A percentile compares a stretch with the other conserved stretches of the same genome.
Conservation (phyloP, 2,113 vertebrate species). For the Oryzias melastigma region DNA sequence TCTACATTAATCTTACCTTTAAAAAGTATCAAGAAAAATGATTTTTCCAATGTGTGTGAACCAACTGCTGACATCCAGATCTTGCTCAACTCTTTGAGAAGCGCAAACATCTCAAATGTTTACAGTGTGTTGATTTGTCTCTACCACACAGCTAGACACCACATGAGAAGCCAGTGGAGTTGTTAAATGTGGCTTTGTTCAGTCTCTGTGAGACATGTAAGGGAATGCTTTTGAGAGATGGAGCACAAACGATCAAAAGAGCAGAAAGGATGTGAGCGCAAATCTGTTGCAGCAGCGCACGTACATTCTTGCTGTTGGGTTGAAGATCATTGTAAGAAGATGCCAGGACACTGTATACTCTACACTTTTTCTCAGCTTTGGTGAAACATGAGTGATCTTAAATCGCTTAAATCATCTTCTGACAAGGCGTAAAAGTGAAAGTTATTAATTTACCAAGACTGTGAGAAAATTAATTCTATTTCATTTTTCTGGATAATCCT, state of each 20-base stretch:
- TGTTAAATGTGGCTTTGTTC: constrained; percentile 38
- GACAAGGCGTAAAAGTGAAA: constrained; percentile 23
- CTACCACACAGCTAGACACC: constrained; percentile 36
- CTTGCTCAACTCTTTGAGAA: constrained; percentile 19
- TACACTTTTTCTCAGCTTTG: constrained; percentile 4
- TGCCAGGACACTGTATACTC: not conserved
- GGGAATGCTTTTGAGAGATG: constrained; percentile 19
- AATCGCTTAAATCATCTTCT: constrained; percentile 17
- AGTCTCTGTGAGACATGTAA: constrained; percentile 27
- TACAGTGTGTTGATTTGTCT: constrained; percentile 40
- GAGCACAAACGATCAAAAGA: not conserved
- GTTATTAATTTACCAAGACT: constrained; percentile 44
- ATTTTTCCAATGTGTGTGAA: too few relatives aligned
- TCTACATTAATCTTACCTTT: too few relatives aligned
- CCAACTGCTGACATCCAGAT: not conserved
- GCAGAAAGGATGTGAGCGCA: constrained; percentile 27
- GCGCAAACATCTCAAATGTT: constrained; percentile 52
- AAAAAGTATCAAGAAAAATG: too few relatives aligned
- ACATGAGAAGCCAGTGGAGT: constrained; percentile 51
- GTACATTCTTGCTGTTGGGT: constrained; percentile 6
- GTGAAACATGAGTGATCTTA: constrained; percentile 14
- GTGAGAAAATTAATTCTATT: constrained; percentile 33
- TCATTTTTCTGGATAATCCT: too few relatives aligned
- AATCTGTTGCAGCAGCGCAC: constrained; percentile 17
- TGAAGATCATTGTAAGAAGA: constrained; percentile 7